A percentile compares a stretch with the other conserved stretches of the same genome.
These are phyloP conservation scores for Amphipyra tragopoginis DNA, from an alignment of 2,888 invertebrate species.

Conservation along the genomic window DNA sequence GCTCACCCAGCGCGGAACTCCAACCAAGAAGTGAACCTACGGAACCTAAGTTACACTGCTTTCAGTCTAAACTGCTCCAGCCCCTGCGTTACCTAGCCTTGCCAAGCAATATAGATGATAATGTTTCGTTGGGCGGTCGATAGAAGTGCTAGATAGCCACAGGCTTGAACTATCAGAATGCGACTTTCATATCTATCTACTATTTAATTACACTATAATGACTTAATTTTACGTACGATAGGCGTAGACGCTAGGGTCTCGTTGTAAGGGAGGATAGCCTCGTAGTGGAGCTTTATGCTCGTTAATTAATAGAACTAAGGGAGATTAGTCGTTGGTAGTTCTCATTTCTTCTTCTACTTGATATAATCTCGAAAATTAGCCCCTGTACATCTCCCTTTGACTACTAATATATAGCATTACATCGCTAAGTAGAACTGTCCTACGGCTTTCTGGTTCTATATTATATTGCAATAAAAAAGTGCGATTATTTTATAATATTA, in stretches of 20 bases:
- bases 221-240: slow-evolving; percentile 22
- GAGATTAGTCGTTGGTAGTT: slow-evolving; percentile 8
- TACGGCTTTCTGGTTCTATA: slow-evolving; percentile 21
- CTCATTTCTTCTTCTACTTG: slow-evolving; percentile 2
- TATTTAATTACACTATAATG: slow-evolving; percentile 22
- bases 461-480: slow-evolving; percentile 41
- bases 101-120: slow-evolving; percentile 41
- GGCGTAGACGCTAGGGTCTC: slow-evolving; percentile 19
- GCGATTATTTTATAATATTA: slow-evolving; percentile 43
- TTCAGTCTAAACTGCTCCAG: slow-evolving; percentile 50
- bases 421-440: slow-evolving; percentile 38
- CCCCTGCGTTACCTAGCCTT: slow-evolving; percentile 34
- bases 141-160: slow-evolving; percentile 34
- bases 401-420: slow-evolving; percentile 17
- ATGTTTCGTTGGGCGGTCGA: slow-evolving; percentile 18
- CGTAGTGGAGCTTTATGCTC: not conserved
- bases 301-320: not conserved
- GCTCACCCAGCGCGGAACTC: slow-evolving; percentile 96
- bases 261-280: slow-evolving; percentile 3
- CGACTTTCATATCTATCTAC: slow-evolving; percentile 21
- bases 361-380: slow-evolving; percentile 15
- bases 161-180: slow-evolving; percentile 18
- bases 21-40: slow-evolving; percentile 93
- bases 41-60: slow-evolving; percentile 35
- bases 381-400: slow-evolving; percentile 9